A percentile compares a stretch with the other conserved stretches of the same genome.
Evolutionary conservation across 64 coral and sea anemone genomes (phyloP).

Genomic region (Catalaphyllia jardinei): DNA sequence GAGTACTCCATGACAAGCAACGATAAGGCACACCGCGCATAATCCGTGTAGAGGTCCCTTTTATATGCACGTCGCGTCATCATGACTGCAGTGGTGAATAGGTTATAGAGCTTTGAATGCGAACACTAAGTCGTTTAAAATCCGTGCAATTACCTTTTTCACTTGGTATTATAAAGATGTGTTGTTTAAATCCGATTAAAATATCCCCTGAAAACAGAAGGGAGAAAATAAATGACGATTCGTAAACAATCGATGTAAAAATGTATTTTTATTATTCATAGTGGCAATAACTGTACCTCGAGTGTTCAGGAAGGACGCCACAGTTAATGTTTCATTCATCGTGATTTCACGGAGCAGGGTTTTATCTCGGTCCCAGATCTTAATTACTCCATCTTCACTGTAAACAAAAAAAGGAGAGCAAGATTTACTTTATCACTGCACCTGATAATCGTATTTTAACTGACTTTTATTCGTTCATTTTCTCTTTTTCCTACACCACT

Average conservation of each 20-base stretch:
- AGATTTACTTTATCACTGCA: background rate
- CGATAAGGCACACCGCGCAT: too few relatives aligned
- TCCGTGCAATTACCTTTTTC: constrained; percentile 59
- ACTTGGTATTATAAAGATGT: constrained; percentile 86
- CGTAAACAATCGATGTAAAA: background rate
- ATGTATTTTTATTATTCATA: background rate
- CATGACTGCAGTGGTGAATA: too few relatives aligned
- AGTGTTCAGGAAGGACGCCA: constrained; percentile 70
- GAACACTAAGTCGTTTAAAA: too few relatives aligned
- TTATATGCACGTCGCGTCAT: too few relatives aligned
- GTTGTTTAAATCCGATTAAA: constrained; percentile 87
- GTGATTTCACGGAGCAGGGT: constrained; percentile 80
- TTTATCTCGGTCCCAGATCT: constrained; percentile 83
- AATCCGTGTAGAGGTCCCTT: too few relatives aligned
- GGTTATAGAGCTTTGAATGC: too few relatives aligned
- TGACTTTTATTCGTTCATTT: too few relatives aligned
- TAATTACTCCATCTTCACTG: constrained; percentile 75
- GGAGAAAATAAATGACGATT: background rate
- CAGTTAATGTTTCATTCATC: constrained; percentile 68
- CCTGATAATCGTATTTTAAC: background rate
- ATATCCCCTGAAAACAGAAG: constrained; percentile 70
- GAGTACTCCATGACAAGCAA: too few relatives aligned
- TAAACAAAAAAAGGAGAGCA: background rate
- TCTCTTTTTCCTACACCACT: too few relatives aligned
- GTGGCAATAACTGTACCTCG: constrained; percentile 28